Base-by-base conservation (phyloP, 2,888 invertebrate species). In the Tetheella fluctuosa region DNA sequence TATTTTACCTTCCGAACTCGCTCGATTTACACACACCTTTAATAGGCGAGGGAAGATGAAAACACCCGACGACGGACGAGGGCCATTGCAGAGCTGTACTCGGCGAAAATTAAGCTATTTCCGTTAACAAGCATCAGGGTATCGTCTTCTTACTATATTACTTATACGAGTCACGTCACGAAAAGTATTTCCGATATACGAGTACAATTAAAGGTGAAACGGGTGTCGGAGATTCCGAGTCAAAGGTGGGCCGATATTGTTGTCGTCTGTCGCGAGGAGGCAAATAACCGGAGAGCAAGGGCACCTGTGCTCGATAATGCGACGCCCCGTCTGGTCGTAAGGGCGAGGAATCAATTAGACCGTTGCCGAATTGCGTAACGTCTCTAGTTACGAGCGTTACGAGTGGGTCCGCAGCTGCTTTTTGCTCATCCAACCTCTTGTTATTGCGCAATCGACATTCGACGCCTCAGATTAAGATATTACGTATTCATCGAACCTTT, bases 331-430 rank as follows among this genome's bases (percentile, higher is more conserved):
- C 91, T 90, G 91, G 86, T 71, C 88, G 83, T 82, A 89, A 90
- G 91, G 90, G 90, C 89, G 86, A 91, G 85, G 89, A 93, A 91
- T 93, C 92, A 93, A 93, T 93, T 92, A 93, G 92, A 89, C 84
- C 86, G 84, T 85, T 84, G 84, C 89, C 88, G 88, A 91, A 90
- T 89, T 91, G 88, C 86, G 90, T 90, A 92, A 91, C 88, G 84
- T 85, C 83, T 89, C 86, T 87, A 86, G 90, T 91, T 91, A 91
- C 91, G 90, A 90, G 86, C 90, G 81, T 83, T 84, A 84, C 86
- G 85, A 88, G 84, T 79, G 81, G 86, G 80, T 85, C 85, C 86
- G 73, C 92, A 91, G 90, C 89, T 92, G 92, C 83, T 90, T 92
- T 91, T 90, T 90, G 90, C 89, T 88, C 90, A 84, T 90, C 86